A percentile compares a stretch with the other conserved stretches of the same genome.
Conservation (phyloP, 2,888 invertebrate genomes). For the Pyrocoelia pectoralis region DNA sequence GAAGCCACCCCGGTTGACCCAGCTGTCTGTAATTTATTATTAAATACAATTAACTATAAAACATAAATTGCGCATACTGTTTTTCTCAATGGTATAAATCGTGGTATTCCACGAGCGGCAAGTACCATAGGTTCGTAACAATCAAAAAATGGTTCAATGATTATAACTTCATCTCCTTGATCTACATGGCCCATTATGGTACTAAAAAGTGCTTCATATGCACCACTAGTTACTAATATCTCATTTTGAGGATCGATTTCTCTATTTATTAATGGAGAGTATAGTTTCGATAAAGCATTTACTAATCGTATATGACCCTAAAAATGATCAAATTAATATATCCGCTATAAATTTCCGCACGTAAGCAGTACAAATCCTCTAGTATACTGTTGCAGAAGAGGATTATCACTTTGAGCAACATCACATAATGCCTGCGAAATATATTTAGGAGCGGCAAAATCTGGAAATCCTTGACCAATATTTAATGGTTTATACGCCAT, state of each 20-base stretch:
- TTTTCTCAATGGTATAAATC: slow-evolving; percentile 86
- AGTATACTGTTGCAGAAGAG: slow-evolving; percentile 89
- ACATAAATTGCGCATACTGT: slow-evolving; percentile 62
- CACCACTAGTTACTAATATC: slow-evolving; percentile 89
- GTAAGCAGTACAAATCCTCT: slow-evolving; percentile 82
- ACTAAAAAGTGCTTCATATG: slow-evolving; percentile 93
- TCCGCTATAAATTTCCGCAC: neutral
- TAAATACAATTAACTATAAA: neutral
- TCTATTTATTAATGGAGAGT: slow-evolving; percentile 78
- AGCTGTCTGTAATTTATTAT: neutral
- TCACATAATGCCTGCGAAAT: slow-evolving; percentile 79
- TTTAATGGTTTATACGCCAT: slow-evolving; percentile 88
- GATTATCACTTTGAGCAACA: slow-evolving; percentile 73
- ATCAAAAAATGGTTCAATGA: slow-evolving; percentile 98
- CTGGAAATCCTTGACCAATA: slow-evolving; percentile 95
- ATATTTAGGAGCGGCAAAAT: slow-evolving; percentile 86
- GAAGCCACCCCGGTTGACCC: slow-evolving; percentile 56
- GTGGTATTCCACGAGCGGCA: slow-evolving; percentile 85
- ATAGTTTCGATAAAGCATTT: slow-evolving; percentile 83
- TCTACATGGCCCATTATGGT: slow-evolving; percentile 85
- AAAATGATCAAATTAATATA: neutral
- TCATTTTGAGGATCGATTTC: slow-evolving; percentile 87
- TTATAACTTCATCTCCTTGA: slow-evolving; percentile 89
- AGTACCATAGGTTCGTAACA: slow-evolving; percentile 96
- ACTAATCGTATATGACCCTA: slow-evolving; percentile 94